Percentiles rank a stretch among this genome's conserved stretches.
Evolutionary conservation across 2,888 invertebrate species (phyloP).

Genomic region (Leptodirus hochenwartii): DNA sequence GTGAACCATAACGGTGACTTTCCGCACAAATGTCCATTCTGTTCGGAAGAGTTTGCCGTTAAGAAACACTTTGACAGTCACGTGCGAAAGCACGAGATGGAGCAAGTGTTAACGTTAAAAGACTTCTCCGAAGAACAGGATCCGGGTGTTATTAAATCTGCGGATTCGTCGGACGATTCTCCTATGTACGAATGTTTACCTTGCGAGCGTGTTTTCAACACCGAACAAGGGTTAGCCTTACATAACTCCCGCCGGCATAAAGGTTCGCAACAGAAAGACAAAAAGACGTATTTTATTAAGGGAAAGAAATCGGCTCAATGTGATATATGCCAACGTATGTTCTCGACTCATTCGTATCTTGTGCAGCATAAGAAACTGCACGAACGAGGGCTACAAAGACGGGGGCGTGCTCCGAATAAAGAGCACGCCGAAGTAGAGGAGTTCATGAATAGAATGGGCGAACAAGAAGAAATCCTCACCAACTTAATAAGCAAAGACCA

Average conservation of each 20-base stretch:
- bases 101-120: background rate
- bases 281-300: slow-evolving; percentile 21
- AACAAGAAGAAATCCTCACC: too few relatives aligned
- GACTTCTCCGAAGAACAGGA: background rate
- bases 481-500: too few relatives aligned
- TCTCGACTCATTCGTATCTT: slow-evolving; percentile 25
- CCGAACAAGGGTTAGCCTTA: slow-evolving; percentile 19
- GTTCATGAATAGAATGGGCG: too few relatives aligned
- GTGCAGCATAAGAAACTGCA: slow-evolving; percentile 24
- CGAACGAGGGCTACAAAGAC: too few relatives aligned
- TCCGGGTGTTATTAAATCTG: background rate
- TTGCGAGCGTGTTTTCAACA: slow-evolving; percentile 7
- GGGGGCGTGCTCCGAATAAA: too few relatives aligned
- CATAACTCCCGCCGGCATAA: slow-evolving; percentile 23
- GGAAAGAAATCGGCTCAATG: slow-evolving; percentile 25
- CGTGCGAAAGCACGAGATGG: slow-evolving; percentile 9
- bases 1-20: slow-evolving; percentile 21
- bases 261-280: slow-evolving; percentile 10
- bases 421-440: slow-evolving; percentile 8
- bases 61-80: slow-evolving; percentile 18
- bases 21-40: slow-evolving; percentile 22
- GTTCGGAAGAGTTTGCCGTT: slow-evolving; percentile 19
- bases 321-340: slow-evolving; percentile 24
- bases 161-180: background rate
- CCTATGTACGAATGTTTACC: slow-evolving; percentile 5